Conservation (phyloP, 92 coral and sea anemone genomes). For the Bergia sp. region DNA sequence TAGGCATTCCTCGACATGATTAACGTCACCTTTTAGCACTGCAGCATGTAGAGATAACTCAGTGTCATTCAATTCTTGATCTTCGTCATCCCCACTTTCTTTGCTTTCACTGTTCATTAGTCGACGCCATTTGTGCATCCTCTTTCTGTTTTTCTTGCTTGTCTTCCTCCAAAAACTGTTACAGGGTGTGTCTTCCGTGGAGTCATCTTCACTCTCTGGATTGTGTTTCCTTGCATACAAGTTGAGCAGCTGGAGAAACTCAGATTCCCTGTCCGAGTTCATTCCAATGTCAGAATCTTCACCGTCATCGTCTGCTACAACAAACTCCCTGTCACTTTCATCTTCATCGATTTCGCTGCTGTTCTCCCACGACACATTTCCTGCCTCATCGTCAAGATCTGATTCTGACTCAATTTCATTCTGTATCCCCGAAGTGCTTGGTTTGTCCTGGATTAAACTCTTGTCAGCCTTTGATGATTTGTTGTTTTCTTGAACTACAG, state of each 20-base stretch:
- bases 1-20: slow-evolving; percentile 49
- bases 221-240: slow-evolving; percentile 50
- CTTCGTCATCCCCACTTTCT: slow-evolving; percentile 44
- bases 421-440: not conserved
- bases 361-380: slow-evolving; percentile 44
- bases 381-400: slow-evolving; percentile 38
- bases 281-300: slow-evolving; percentile 76
- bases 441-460: not conserved
- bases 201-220: not conserved
- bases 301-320: slow-evolving; percentile 65
- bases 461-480: slow-evolving; percentile 20
- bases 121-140: slow-evolving; percentile 68
- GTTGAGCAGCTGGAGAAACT: slow-evolving; percentile 69
- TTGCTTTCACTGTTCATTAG: slow-evolving; percentile 69
- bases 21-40: slow-evolving; percentile 62
- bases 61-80: slow-evolving; percentile 35
- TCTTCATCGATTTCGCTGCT: slow-evolving; percentile 74
- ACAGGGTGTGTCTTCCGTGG: not conserved
- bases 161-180: slow-evolving; percentile 33
- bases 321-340: slow-evolving; percentile 80
- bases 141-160: slow-evolving; percentile 38
- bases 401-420: slow-evolving; percentile 44
- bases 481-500: slow-evolving; percentile 45
- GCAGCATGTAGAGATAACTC: slow-evolving; percentile 58
- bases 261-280: slow-evolving; percentile 73